phyloP scores from a whole-genome alignment of 2,888 invertebrate genomes.

The Cataglyphis rosenhaueri region DNA sequence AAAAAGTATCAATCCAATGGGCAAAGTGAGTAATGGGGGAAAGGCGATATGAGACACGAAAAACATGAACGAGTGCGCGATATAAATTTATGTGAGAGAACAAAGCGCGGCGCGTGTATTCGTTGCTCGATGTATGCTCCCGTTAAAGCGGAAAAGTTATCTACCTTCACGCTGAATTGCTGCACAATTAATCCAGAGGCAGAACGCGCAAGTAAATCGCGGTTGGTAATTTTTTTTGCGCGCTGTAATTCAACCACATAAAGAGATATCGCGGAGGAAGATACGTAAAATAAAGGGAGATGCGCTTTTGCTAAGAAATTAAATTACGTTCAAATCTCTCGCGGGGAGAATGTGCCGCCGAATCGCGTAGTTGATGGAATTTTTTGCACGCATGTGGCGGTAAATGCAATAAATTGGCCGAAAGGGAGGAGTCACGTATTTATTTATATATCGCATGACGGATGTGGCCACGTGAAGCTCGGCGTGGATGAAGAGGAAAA shows the following conservation, averaged over 20 bases:
- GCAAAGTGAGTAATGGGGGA: background rate
- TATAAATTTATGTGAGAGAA: constrained; percentile 31
- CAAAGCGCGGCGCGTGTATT: constrained; percentile 7
- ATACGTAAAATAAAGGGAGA: constrained; percentile 30
- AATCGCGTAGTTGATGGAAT: background rate
- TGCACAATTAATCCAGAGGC: constrained; percentile 37
- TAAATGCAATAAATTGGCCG: constrained; percentile 42
- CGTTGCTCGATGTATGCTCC: constrained; percentile 27
- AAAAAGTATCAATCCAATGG: constrained; percentile 24
- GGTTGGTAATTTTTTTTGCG: constrained; percentile 23
- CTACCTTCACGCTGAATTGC: constrained; percentile 34
- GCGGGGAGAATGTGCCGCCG: constrained; percentile 22
- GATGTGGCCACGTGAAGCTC: constrained; percentile 15
- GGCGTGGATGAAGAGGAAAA: background rate
- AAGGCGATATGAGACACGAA: background rate
- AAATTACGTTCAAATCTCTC: constrained; percentile 32
- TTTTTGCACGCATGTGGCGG: background rate
- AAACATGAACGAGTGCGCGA: constrained; percentile 6
- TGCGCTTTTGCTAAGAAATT: constrained; percentile 46
- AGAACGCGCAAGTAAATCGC: constrained; percentile 45
- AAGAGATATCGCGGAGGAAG: constrained; percentile 37
- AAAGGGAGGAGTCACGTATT: constrained; percentile 36
- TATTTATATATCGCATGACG: constrained; percentile 43
- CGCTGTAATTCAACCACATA: constrained; percentile 41
- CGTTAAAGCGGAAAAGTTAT: constrained; percentile 40